A percentile compares a stretch with the other conserved stretches of the same genome.
Conservation (phyloP, 1,140 invertebrate genomes). For the Drosophila rufa region DNA sequence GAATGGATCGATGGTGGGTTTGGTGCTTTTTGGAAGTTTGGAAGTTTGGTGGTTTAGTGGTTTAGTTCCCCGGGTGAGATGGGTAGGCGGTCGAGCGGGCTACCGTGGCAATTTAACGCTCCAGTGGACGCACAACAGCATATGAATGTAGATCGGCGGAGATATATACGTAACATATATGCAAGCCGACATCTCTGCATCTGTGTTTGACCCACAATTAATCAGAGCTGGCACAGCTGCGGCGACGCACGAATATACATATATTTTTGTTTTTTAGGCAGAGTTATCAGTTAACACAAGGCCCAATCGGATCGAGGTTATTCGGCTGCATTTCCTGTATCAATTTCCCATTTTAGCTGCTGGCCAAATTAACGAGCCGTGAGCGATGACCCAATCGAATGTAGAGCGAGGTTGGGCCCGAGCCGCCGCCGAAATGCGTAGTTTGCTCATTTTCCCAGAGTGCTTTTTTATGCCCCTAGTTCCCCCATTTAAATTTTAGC, state of each 20-base stretch:
- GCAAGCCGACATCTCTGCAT: constrained; percentile 18
- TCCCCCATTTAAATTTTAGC: not conserved
- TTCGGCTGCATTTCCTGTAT: constrained; percentile 53
- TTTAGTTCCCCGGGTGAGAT: constrained; percentile 15
- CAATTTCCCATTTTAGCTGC: constrained; percentile 54
- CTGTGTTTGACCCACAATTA: constrained; percentile 60
- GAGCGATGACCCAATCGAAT: constrained; percentile 70
- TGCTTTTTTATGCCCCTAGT: not conserved
- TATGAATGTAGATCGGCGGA: constrained; percentile 29
- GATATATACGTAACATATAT: constrained; percentile 6
- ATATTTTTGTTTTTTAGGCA: constrained; percentile 24
- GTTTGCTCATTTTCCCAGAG: constrained; percentile 32
- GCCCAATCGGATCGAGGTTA: constrained; percentile 20
- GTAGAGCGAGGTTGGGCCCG: constrained; percentile 59
- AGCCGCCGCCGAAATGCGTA: constrained; percentile 15
- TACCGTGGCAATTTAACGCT: constrained; percentile 73
- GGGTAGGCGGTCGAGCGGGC: constrained; percentile 38
- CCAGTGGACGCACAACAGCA: constrained; percentile 38
- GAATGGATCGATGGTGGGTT: constrained; percentile 29
- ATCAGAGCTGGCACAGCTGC: constrained; percentile 58
- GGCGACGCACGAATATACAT: not conserved
- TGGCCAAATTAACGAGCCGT: constrained; percentile 73
- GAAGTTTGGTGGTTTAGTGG: constrained; percentile 12
- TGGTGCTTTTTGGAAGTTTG: constrained; percentile 8
- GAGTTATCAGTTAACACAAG: constrained; percentile 36